These are phyloP conservation scores for Phalacrocorax pelagicus DNA, from an alignment of 2,113 vertebrate species.

Conservation along the genomic window DNA sequence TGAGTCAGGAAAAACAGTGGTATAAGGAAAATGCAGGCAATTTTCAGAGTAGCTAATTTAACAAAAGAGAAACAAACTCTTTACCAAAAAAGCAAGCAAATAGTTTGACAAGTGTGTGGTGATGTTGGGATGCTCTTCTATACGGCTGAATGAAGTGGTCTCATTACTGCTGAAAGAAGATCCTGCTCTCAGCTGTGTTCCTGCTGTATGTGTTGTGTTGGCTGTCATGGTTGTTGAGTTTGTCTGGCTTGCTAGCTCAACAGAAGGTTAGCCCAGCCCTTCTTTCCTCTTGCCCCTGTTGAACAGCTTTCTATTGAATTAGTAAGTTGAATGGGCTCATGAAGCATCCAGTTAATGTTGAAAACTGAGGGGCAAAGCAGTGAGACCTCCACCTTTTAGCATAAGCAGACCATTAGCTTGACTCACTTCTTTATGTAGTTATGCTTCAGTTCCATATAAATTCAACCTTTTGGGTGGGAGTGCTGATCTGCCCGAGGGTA, in stretches of 20 bases:
- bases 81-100: too few species aligned
- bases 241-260: neutral
- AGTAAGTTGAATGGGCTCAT: neutral
- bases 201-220: rapidly evolving
- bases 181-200: neutral
- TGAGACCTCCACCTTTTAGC: neutral
- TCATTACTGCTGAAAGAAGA: neutral
- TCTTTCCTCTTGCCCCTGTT: neutral
- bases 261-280: neutral
- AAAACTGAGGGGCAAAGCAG: neutral
- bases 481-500: too few species aligned
- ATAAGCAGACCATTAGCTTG: neutral
- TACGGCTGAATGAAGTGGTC: neutral
- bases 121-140: neutral
- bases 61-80: neutral
- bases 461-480: neutral
- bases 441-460: neutral
- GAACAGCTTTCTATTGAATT: neutral
- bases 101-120: neutral
- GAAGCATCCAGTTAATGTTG: neutral
- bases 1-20: neutral
- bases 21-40: neutral
- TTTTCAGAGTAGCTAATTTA: neutral
- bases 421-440: neutral
- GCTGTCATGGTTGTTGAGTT: neutral